Percentiles rank a stretch among this genome's conserved stretches.
Conservation (phyloP, 1,140 invertebrate genomes). For the Littorina saxatilis region DNA sequence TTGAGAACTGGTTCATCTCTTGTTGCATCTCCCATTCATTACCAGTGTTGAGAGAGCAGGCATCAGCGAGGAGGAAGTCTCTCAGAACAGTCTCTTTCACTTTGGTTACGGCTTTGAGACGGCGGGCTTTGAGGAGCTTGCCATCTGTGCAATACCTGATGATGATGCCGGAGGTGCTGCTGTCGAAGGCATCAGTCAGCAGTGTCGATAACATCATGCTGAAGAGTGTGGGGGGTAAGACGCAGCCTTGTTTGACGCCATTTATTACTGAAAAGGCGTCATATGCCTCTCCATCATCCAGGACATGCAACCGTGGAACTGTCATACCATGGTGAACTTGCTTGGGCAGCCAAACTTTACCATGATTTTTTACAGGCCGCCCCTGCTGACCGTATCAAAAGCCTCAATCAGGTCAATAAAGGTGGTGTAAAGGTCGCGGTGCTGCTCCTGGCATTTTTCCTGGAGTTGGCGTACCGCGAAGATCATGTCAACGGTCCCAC, state of each 20-base stretch:
- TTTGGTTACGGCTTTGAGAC: constrained; percentile 28
- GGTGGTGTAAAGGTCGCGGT: constrained; percentile 43
- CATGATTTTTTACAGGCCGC: constrained; percentile 30
- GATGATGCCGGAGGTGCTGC: not conserved
- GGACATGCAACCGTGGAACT: not conserved
- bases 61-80: constrained; percentile 47
- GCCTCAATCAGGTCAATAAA: constrained; percentile 57
- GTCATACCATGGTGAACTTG: no score
- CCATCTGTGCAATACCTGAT: constrained; percentile 38
- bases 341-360: not conserved
- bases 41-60: constrained; percentile 47
- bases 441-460: constrained; percentile 54
- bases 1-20: constrained; percentile 24
- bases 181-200: not conserved
- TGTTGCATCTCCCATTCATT: constrained; percentile 43
- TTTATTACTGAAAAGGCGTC: not conserved
- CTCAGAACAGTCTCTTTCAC: constrained; percentile 5
- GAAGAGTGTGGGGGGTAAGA: no score
- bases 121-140: constrained; percentile 27
- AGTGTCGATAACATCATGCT: no score
- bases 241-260: constrained; percentile 32
- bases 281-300: not conserved
- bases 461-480: constrained; percentile 42
- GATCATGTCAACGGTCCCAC: constrained; percentile 47
- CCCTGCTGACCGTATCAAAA: constrained; percentile 45